phyloP scores from a whole-genome alignment of 2,888 invertebrate species.

The Epistrophella euchroma region DNA sequence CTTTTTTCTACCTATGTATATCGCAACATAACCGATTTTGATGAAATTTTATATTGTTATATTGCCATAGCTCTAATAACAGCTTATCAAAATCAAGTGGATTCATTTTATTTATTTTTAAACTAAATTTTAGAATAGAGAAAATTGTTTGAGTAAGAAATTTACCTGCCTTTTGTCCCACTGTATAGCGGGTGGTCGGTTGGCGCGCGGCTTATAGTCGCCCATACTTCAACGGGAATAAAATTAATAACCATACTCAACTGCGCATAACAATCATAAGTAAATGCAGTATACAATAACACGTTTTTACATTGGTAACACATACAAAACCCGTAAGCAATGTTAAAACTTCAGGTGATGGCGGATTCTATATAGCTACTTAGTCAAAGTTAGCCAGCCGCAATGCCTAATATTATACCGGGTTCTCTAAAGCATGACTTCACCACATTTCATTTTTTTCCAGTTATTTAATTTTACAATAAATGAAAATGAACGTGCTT shows the following conservation, averaged over 20 bases:
- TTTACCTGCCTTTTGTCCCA: neutral
- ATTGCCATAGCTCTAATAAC: no score
- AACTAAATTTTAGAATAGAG: no score
- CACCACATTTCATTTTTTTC: constrained; percentile 28
- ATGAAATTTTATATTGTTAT: no score
- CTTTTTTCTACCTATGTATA: no score
- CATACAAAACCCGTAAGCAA: neutral
- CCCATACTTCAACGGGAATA: constrained; percentile 56
- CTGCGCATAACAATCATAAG: constrained; percentile 64
- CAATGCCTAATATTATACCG: constrained; percentile 4
- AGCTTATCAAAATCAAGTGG: no score
- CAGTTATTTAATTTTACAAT: constrained; percentile 27
- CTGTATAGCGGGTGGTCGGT: neutral
- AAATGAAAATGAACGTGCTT: constrained; percentile 56
- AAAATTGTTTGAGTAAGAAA: no score
- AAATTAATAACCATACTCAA: constrained; percentile 63
- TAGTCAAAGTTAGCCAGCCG: neutral
- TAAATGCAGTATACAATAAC: neutral
- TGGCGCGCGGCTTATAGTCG: constrained; percentile 14
- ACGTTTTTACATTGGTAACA: constrained; percentile 17
- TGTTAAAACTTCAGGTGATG: neutral
- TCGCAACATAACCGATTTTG: no score
- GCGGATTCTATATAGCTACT: no score
- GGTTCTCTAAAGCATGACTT: constrained; percentile 65
- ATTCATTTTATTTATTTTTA: no score